phyloP scores from a whole-genome alignment of 1,140 invertebrate species.

The Saccostrea echinata region DNA sequence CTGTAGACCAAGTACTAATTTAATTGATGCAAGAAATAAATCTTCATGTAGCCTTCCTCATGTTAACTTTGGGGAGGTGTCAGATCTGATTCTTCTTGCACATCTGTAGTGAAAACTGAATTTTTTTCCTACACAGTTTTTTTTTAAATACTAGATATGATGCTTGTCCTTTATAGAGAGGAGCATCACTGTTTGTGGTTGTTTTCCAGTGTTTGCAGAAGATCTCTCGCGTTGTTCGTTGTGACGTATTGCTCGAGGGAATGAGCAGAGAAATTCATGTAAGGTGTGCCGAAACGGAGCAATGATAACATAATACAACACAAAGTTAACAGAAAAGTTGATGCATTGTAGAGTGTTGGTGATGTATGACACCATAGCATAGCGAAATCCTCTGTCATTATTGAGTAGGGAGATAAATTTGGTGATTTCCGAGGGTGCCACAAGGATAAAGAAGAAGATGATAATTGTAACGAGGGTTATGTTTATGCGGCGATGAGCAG shows the following conservation, averaged over 20 bases:
- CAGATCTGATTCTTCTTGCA: no score
- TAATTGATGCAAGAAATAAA: no score
- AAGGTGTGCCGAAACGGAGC: slow-evolving; percentile 66
- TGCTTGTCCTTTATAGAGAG: slow-evolving; percentile 61
- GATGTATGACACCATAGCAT: slow-evolving; percentile 58
- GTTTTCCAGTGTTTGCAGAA: slow-evolving; percentile 62
- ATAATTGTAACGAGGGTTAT: slow-evolving; percentile 74
- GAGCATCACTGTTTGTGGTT: slow-evolving; percentile 63
- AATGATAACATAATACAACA: slow-evolving; percentile 69
- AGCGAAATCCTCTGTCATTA: slow-evolving; percentile 47
- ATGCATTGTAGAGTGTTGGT: slow-evolving; percentile 67
- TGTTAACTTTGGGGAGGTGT: no score
- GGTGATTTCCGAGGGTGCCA: slow-evolving; percentile 72
- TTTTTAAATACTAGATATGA: neutral
- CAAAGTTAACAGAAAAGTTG: slow-evolving; percentile 70
- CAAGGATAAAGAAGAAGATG: slow-evolving; percentile 72
- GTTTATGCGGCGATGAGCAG: slow-evolving; percentile 68
- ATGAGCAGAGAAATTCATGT: slow-evolving; percentile 66
- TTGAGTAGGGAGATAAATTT: slow-evolving; percentile 68
- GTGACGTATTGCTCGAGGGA: slow-evolving; percentile 50
- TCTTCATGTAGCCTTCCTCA: no score
- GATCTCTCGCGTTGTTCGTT: slow-evolving; percentile 46
- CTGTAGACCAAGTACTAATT: no score
- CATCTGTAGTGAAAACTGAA: no score
- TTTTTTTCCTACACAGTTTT: neutral